These are phyloP conservation scores for Parthenolecanium corni DNA, from an alignment of 2,888 invertebrate species.

Conservation along the genomic window DNA sequence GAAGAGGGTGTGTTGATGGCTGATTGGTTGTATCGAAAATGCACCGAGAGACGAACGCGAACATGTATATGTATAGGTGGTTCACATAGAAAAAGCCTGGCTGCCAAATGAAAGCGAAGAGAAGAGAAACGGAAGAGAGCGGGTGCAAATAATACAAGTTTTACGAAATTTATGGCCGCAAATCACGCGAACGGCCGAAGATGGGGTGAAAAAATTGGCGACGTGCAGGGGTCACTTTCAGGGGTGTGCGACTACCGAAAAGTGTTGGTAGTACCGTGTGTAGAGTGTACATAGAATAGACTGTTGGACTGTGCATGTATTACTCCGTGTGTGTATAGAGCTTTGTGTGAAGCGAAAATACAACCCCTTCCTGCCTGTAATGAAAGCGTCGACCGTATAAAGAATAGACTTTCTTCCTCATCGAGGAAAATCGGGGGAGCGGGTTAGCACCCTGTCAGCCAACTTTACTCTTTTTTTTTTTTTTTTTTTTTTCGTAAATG, in stretches of 20 bases:
- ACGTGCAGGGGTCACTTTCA: not conserved
- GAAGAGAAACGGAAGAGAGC: not conserved
- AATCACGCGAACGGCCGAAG: conserved; percentile 16
- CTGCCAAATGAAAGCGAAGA: not conserved
- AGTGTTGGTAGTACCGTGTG: not conserved
- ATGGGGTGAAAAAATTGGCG: conserved; percentile 5
- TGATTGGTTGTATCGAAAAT: not conserved
- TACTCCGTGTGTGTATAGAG: no score
- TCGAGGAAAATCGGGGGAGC: not conserved
- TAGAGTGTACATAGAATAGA: no score
- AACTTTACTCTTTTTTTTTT: not conserved
- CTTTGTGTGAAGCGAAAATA: not conserved
- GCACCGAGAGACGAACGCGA: not conserved
- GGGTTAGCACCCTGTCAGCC: conserved; percentile 15
- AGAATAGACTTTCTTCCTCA: not conserved
- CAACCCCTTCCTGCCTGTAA: not conserved
- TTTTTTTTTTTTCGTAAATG: conserved; percentile 3
- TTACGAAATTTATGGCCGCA: conserved; percentile 20
- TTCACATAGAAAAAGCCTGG: not conserved
- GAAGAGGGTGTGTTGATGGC: not conserved
- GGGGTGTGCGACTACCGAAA: not conserved
- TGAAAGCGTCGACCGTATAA: not conserved
- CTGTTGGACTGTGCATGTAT: no score
- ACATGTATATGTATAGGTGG: no score
- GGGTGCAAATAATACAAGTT: conserved; percentile 13